Conservation (phyloP, 2,113 vertebrate genomes). For the Agapornis roseicollis region DNA sequence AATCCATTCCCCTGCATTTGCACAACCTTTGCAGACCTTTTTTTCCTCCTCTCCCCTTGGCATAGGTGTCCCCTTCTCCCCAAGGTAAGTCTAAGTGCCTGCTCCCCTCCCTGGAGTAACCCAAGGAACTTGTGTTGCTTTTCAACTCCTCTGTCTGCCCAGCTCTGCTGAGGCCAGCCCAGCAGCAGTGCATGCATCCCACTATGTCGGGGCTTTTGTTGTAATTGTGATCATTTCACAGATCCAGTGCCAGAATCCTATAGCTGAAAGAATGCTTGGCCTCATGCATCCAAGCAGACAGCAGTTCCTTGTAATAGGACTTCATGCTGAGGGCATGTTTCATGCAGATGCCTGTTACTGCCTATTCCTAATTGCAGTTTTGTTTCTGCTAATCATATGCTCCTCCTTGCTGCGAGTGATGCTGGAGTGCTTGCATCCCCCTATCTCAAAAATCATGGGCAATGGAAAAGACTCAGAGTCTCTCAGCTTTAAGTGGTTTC, state of each 20-base stretch:
- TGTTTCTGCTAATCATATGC: constrained; percentile 11
- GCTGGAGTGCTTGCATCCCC: background rate
- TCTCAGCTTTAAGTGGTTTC: background rate
- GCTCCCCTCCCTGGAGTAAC: background rate
- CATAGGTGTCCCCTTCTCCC: background rate
- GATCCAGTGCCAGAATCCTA: background rate
- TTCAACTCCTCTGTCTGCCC: background rate
- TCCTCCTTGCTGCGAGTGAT: background rate
- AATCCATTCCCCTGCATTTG: background rate
- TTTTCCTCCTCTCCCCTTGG: background rate
- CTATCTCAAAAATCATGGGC: background rate
- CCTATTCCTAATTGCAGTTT: constrained; percentile 29
- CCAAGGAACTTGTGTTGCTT: background rate
- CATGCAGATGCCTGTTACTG: constrained; percentile 4
- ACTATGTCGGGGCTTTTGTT: rapidly evolving
- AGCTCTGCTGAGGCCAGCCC: background rate
- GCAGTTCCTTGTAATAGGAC: background rate
- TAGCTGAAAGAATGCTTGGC: background rate
- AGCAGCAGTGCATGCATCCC: rapidly evolving
- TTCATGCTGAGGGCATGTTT: constrained; percentile 13
- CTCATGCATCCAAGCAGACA: background rate
- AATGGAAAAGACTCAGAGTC: background rate
- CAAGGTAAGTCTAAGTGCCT: background rate
- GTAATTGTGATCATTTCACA: background rate
- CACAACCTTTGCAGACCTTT: background rate